A percentile compares a stretch with the other conserved stretches of the same genome.
Evolutionary conservation across 1,140 invertebrate species (phyloP).

Genomic region (Elymnias hypermnestra): DNA sequence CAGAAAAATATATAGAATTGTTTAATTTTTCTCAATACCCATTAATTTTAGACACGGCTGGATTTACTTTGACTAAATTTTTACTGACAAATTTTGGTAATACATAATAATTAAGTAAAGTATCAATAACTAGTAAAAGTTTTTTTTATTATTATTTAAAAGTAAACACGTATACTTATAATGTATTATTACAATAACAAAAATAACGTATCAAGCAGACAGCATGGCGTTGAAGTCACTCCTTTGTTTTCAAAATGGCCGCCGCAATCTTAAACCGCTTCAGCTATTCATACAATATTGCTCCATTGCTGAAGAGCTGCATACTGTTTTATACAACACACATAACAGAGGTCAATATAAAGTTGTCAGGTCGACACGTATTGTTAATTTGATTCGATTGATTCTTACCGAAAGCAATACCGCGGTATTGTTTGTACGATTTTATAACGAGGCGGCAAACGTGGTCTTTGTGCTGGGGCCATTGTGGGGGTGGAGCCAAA

Average conservation of each 20-base stretch:
- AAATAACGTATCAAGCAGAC: too few species aligned
- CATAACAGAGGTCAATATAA: slow-evolving; percentile 25
- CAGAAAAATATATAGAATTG: too few species aligned
- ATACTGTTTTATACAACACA: slow-evolving; percentile 5
- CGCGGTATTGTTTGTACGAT: slow-evolving; percentile 61
- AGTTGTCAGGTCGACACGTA: slow-evolving; percentile 38
- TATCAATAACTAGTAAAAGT: too few species aligned
- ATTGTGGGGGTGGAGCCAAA: slow-evolving; percentile 63
- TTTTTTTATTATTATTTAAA: too few species aligned
- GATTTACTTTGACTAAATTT: too few species aligned
- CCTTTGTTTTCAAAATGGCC: slow-evolving; percentile 34
- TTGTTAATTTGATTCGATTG: slow-evolving; percentile 71
- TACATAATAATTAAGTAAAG: too few species aligned
- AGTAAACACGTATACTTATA: too few species aligned
- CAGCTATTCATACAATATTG: slow-evolving; percentile 22
- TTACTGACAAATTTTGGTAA: too few species aligned
- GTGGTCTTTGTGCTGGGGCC: slow-evolving; percentile 46
- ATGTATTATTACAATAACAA: too few species aligned
- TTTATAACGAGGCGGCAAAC: slow-evolving; percentile 72
- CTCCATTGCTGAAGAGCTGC: slow-evolving; percentile 12
- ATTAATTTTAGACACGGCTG: too few species aligned
- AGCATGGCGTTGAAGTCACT: slow-evolving; percentile 33
- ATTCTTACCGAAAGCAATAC: slow-evolving; percentile 68
- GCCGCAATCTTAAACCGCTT: slow-evolving; percentile 20
- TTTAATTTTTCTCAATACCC: too few species aligned